Evolutionary conservation across 1,140 invertebrate genomes (phyloP), one percentile per base, ranked within the genome.

Genomic region (Drosophila lowei): DNA sequence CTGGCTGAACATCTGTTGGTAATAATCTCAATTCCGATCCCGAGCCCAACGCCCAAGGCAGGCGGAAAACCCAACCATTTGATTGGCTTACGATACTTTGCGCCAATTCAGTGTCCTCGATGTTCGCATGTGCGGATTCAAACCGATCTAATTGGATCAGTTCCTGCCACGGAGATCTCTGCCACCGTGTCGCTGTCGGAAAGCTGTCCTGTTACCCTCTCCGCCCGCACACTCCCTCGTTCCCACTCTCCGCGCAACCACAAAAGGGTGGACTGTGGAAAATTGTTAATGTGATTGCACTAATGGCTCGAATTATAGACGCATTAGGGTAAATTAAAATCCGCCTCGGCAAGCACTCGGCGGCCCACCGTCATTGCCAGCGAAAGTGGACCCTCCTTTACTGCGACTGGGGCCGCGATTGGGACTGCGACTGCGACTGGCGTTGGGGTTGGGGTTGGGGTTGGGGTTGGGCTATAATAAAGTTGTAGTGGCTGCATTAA

Each of bases 271-370:
- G 74, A 46, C 62, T 48, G 52, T 59, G 59, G 78, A 88, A 80
- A 71, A 80, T 88, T 77, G 77, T 73, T 81, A 90, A 90, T 88
- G 88, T 90, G 83, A 88, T 88, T 90, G 83, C 84, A 81, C 73
- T 90, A 90, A 88, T 90, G 88, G 88, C 66, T 74, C 70, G 88
- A 90, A 90, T 90, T 90, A 90, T 90, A 78, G 77, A 90, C 88
- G 89, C 88, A 90, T 90, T 90, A 90, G 83, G 72, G 83, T 85
- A 84, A 90, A 90, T 90, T 90, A 90, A 90, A 90, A 90, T 88
- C 79, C 64, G 84, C 67, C 76, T 38, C 34, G 34, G 34, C 34
- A 38, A 38, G 34, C 34, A 38, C 34, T 38, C 34, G 34, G 23
- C 18, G 18, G 61, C 70, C 73, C 73, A 76, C 73, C 42, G 18